These are phyloP conservation scores for Leptinotarsa rubiginosa DNA, from an alignment of 2,888 invertebrate genomes.

Conservation along the genomic window DNA sequence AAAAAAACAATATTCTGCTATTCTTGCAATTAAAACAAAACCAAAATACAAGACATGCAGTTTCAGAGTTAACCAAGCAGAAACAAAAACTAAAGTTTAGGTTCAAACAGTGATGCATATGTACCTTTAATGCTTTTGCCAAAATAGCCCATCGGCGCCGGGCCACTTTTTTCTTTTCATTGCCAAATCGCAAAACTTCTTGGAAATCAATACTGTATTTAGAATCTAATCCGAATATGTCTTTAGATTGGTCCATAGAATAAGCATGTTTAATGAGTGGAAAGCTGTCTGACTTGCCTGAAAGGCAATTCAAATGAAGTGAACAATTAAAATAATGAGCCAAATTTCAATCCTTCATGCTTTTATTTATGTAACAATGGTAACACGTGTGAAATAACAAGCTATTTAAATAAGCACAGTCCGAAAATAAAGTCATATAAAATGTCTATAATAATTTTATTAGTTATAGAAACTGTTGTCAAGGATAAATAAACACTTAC, in stretches of 20 bases:
- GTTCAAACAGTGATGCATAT: constrained; percentile 57
- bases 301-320: constrained; percentile 53
- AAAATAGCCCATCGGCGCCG: constrained; percentile 78
- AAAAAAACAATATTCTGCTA: constrained; percentile 14
- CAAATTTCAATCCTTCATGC: constrained; percentile 59
- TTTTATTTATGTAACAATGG: constrained; percentile 47
- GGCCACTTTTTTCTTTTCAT: constrained; percentile 70
- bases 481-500: constrained; percentile 9
- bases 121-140: constrained; percentile 73
- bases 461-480: not conserved
- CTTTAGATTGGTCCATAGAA: constrained; percentile 65
- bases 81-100: constrained; percentile 32
- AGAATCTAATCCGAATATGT: constrained; percentile 60
- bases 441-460: not conserved
- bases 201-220: constrained; percentile 61
- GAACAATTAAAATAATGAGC: constrained; percentile 43
- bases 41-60: constrained; percentile 32
- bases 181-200: constrained; percentile 59
- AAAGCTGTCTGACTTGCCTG: constrained; percentile 43
- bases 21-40: not conserved
- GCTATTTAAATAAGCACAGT: constrained; percentile 26
- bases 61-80: constrained; percentile 29
- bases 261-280: constrained; percentile 54
- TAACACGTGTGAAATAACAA: constrained; percentile 39
- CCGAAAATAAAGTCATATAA: constrained; percentile 9